Percentiles rank a stretch among this genome's conserved stretches.
These are phyloP conservation scores for Sinotaia quadrata DNA, from an alignment of 2,888 invertebrate genomes.

Conservation along the genomic window DNA sequence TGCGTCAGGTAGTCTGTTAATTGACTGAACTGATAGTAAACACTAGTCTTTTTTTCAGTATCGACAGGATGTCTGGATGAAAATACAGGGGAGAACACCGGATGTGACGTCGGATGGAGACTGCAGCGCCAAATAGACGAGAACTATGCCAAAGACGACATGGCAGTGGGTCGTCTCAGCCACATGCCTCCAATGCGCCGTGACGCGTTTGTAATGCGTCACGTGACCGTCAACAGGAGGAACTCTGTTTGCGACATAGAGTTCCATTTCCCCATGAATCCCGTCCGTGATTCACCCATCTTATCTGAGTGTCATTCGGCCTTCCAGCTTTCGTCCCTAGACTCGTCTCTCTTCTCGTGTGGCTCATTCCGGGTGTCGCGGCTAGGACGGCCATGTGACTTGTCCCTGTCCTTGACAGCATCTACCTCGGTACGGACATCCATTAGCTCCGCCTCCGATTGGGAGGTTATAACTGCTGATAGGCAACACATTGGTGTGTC, in stretches of 20 bases:
- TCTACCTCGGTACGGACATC: conserved; percentile 17
- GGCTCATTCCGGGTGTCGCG: background rate
- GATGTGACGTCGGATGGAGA: background rate
- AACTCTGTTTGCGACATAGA: conserved; percentile 27
- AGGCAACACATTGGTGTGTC: no score
- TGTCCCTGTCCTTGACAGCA: conserved; percentile 9
- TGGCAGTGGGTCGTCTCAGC: conserved; percentile 4
- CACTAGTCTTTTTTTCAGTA: background rate
- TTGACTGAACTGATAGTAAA: no score
- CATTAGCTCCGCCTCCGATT: conserved; percentile 16
- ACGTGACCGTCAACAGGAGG: conserved; percentile 18
- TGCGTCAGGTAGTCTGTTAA: no score
- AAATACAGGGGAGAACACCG: background rate
- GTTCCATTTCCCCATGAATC: conserved; percentile 21
- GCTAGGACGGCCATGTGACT: conserved; percentile 14
- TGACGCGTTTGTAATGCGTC: background rate
- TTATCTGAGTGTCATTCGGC: no score
- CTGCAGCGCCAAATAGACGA: background rate
- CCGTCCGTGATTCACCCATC: background rate
- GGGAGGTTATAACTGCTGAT: no score
- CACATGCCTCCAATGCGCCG: background rate
- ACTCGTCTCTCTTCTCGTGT: background rate
- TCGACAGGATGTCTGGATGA: conserved; percentile 22
- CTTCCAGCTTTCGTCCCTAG: no score
- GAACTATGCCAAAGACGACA: conserved; percentile 25